Evolutionary conservation across 2,888 invertebrate species (phyloP).

Genomic region (Myathropa florea): DNA sequence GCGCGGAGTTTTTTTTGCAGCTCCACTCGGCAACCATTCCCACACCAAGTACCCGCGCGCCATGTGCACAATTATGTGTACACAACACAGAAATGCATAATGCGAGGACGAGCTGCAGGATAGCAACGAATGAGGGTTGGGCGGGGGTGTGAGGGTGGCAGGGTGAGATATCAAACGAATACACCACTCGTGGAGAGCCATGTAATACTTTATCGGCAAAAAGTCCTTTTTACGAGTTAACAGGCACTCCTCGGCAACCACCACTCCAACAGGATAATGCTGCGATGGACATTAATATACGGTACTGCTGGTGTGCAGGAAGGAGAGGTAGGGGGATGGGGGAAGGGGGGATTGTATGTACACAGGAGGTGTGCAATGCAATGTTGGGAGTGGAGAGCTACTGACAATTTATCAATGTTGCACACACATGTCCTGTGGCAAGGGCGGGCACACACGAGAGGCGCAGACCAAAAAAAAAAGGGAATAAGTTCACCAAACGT

Average conservation of each 20-base stretch:
- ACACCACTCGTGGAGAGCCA: conserved; percentile 32
- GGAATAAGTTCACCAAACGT: background rate
- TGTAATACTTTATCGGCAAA: conserved; percentile 68
- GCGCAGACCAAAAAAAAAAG: background rate
- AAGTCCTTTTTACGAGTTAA: conserved; percentile 68
- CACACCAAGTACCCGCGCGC: background rate
- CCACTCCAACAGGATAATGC: conserved; percentile 43
- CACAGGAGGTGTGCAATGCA: conserved; percentile 22
- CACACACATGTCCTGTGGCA: conserved; percentile 20
- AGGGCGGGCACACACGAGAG: background rate
- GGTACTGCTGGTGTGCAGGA: background rate
- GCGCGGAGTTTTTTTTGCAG: conserved; percentile 3
- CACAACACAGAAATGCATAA: conserved; percentile 69
- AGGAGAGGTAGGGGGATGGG: background rate
- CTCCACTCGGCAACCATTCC: no score
- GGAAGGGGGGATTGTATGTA: conserved; percentile 9
- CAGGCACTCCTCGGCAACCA: conserved; percentile 42
- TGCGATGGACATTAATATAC: conserved; percentile 60
- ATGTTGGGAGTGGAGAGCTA: conserved; percentile 7
- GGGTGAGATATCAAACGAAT: background rate
- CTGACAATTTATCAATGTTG: conserved; percentile 69
- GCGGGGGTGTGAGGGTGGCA: background rate
- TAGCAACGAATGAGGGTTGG: background rate
- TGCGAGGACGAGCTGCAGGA: conserved; percentile 54
- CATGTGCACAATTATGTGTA: conserved; percentile 66